Percentiles rank a stretch among this genome's conserved stretches.
Evolutionary conservation across 2,888 invertebrate species (phyloP).

Genomic region (Drosophila conformis): DNA sequence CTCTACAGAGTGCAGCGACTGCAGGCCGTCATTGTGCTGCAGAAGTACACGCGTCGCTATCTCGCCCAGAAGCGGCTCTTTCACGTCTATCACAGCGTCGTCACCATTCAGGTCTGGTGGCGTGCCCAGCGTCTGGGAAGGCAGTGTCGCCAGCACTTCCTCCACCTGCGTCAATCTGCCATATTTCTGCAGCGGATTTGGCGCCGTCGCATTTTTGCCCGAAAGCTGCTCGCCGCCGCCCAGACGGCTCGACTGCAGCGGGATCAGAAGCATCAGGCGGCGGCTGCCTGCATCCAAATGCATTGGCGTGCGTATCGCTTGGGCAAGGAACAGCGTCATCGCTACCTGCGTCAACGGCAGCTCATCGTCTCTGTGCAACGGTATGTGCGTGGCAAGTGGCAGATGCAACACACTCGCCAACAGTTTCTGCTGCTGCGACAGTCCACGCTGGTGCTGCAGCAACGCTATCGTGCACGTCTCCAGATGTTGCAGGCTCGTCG

Average conservation of each 20-base stretch:
- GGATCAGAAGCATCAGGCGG: slow-evolving; percentile 59
- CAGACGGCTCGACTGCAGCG: slow-evolving; percentile 65
- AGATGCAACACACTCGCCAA: slow-evolving; percentile 61
- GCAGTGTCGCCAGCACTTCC: slow-evolving; percentile 83
- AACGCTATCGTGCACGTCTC: slow-evolving; percentile 66
- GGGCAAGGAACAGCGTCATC: slow-evolving; percentile 59
- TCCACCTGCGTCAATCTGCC: slow-evolving; percentile 83
- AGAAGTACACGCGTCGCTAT: slow-evolving; percentile 85
- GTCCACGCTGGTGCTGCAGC: slow-evolving; percentile 59
- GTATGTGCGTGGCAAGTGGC: slow-evolving; percentile 47
- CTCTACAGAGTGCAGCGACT: slow-evolving; percentile 82
- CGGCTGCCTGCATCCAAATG: slow-evolving; percentile 84
- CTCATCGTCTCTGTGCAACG: slow-evolving; percentile 67
- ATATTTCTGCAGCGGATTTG: slow-evolving; percentile 86
- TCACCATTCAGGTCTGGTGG: slow-evolving; percentile 86
- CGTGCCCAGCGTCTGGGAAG: slow-evolving; percentile 85
- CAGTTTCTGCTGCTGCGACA: slow-evolving; percentile 58
- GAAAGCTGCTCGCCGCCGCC: slow-evolving; percentile 70
- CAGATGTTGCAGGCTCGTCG: slow-evolving; percentile 35
- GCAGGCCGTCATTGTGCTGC: slow-evolving; percentile 84
- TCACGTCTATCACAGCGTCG: slow-evolving; percentile 81
- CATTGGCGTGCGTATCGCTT: slow-evolving; percentile 78
- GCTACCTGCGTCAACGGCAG: slow-evolving; percentile 54
- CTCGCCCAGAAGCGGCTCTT: slow-evolving; percentile 84
- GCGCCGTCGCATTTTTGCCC: slow-evolving; percentile 83